Evolutionary conservation across 2,888 invertebrate genomes (phyloP).

Genomic region (Sycophila texana): DNA sequence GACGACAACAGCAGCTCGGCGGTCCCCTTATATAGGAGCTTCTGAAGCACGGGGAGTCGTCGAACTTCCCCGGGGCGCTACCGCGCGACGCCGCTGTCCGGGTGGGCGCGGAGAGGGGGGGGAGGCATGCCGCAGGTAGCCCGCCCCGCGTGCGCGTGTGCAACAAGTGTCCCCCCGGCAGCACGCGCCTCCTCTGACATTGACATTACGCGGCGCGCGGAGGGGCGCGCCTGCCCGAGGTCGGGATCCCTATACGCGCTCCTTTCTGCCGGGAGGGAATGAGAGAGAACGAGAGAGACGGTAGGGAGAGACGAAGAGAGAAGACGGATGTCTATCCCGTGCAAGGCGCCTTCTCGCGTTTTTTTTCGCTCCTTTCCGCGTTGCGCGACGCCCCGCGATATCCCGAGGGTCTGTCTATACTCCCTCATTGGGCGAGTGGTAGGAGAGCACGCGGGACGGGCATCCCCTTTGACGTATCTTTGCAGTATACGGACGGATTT

Average conservation of each 20-base stretch:
- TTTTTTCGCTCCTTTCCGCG: background rate
- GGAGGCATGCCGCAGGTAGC: background rate
- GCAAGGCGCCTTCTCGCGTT: background rate
- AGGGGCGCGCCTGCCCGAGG: slow-evolving; percentile 17
- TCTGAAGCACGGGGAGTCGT: slow-evolving; percentile 39
- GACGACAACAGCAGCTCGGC: slow-evolving; percentile 16
- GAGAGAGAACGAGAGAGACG: background rate
- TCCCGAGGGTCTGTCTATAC: too few relatives aligned
- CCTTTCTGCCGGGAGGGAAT: background rate
- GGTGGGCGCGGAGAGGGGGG: background rate
- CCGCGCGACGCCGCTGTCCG: background rate
- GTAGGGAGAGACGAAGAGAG: background rate
- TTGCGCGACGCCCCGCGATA: too few relatives aligned
- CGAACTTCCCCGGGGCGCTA: slow-evolving; percentile 30
- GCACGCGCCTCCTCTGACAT: slow-evolving; percentile 42
- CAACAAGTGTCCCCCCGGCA: background rate
- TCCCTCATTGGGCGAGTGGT: too few relatives aligned
- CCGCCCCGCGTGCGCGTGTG: background rate
- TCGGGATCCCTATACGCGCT: slow-evolving; percentile 18
- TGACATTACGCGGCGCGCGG: slow-evolving; percentile 49
- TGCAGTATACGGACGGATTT: too few relatives aligned
- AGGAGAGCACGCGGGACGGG: too few relatives aligned
- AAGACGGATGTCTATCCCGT: slow-evolving; percentile 15
- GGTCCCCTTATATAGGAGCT: slow-evolving; percentile 48
- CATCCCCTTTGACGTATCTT: too few relatives aligned